Base-by-base conservation (phyloP, 2,797 vertebrate species). In the Enteromius afrohamiltoni region DNA sequence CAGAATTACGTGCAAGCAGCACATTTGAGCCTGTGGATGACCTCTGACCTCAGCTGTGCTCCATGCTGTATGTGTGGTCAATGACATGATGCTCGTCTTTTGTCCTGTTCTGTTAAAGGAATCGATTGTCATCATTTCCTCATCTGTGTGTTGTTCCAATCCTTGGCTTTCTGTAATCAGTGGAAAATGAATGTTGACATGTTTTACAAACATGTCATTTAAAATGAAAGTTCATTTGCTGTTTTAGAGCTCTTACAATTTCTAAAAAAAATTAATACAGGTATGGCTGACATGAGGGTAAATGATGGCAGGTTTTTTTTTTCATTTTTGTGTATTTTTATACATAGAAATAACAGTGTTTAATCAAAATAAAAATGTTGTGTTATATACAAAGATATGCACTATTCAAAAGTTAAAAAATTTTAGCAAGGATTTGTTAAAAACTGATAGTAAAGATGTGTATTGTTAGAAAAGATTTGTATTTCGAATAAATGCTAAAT, bases 11-110 rank as follows among this genome's bases (percentile, higher is more conserved):
- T 23, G 29, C 10, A 29, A 45, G 74, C 58, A 70, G 49, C 81
- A 40, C 84, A 88, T 85, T 78, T 84, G 84, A 53, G 34, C 6
- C 70, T 75, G 37, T 79, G 67, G 6, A 31, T 82, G 70, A 88
- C 83, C 87, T 76, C 73, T 76, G 47, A 85, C 69, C 64, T 31
- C 75, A 58, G 26, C 45, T 42, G 73, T 62, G 45, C 60, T 42
- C 47, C 68, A 55, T 62, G n/a, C 51, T 45, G 31, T 45, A 76
- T 42, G 51, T 29, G 17, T 21, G 70, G 13, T 21, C 47, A 53
- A 2, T 29, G 17, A 21, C 29, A 53, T 21, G 19, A 53, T 10
- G 3, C 70, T 53, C 2, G 3, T 19, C 17, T 70, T 47, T 70
- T 26, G n/a, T 26, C 68, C 16, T 6, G 45, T 51, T n/a, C 3